Evolutionary conservation across 2,888 invertebrate species (phyloP), one percentile per base, ranked within the genome.

Genomic region (Andrena minutula): DNA sequence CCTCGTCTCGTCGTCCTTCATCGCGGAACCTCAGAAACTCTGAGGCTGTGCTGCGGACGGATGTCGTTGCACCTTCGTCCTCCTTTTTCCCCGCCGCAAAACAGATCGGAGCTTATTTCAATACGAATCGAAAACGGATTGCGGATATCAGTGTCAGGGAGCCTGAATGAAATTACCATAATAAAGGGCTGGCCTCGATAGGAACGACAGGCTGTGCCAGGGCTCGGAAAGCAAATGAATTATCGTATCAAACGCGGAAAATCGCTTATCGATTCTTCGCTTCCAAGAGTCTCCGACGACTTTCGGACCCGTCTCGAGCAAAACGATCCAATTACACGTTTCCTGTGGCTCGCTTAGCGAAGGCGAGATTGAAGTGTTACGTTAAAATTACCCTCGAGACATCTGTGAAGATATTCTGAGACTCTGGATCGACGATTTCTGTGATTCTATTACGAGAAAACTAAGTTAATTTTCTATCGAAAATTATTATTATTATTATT

Each of bases 101-200:
- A 83, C 77, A 85, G 85, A 88, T 87, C 86, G 86, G 74, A 84
- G 86, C 89, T 91, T 90, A 89, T 90, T 90, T 89, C 89, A 88
- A 89, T 90, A 89, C 88, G 90, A 91, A 91, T 92, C 89, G 91
- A 91, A 88, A 89, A 89, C 88, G 89, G 90, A 92, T 91, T 88
- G 88, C 78, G 86, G 88, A 91, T 89, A 90, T 91, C 89, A 90
- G 88, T 88, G 90, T 89, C 89, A 84, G 79, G 75, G 41, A 49
- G 71, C 56, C 75, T 79, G 90, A 91, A 91, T 91, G 88, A 88
- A 90, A 92, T 92, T 92, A 92, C 89, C 92, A 92, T 92, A 92
- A 92, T 92, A 92, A 92, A 92, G 89, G 79, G 78, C 77, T 75
- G 82, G 63, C 66, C 60, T 49, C 64, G 76, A 41, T 20, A 56